These are phyloP conservation scores for Fragum whitleyi DNA, from an alignment of 2,888 invertebrate genomes.

Conservation along the genomic window DNA sequence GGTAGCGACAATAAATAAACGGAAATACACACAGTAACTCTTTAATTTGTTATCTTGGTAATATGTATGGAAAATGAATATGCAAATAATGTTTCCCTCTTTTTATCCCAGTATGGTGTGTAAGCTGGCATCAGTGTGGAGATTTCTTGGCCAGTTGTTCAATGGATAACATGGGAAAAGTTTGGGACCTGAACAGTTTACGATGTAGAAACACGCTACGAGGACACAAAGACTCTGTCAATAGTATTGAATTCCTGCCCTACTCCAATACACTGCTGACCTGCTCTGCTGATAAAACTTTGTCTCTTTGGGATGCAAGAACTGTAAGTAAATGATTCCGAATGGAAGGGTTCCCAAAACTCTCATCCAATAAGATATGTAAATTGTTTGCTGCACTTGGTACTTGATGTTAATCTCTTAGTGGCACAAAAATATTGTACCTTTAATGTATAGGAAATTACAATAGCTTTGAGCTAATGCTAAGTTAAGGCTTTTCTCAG, in stretches of 20 bases:
- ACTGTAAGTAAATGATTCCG: slow-evolving; percentile 83
- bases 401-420: background rate
- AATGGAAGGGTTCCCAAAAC: background rate
- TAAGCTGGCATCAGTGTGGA: slow-evolving; percentile 84
- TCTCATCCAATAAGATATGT: background rate
- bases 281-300: slow-evolving; percentile 85
- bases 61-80: too few relatives aligned
- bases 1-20: too few relatives aligned
- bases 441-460: too few relatives aligned
- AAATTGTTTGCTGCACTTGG: background rate
- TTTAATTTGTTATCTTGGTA: too few relatives aligned
- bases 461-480: too few relatives aligned
- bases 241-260: slow-evolving; percentile 84
- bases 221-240: slow-evolving; percentile 85
- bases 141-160: slow-evolving; percentile 85
- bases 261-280: slow-evolving; percentile 84
- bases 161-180: slow-evolving; percentile 84
- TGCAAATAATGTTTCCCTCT: too few relatives aligned
- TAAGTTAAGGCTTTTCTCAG: too few relatives aligned
- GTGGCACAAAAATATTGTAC: background rate
- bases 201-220: slow-evolving; percentile 84
- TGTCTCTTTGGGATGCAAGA: slow-evolving; percentile 85
- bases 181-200: slow-evolving; percentile 85
- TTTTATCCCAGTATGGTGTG: slow-evolving; percentile 84
- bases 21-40: too few relatives aligned